Evolutionary conservation across 2,888 invertebrate species (phyloP).

Genomic region (Prenolepis imparis): DNA sequence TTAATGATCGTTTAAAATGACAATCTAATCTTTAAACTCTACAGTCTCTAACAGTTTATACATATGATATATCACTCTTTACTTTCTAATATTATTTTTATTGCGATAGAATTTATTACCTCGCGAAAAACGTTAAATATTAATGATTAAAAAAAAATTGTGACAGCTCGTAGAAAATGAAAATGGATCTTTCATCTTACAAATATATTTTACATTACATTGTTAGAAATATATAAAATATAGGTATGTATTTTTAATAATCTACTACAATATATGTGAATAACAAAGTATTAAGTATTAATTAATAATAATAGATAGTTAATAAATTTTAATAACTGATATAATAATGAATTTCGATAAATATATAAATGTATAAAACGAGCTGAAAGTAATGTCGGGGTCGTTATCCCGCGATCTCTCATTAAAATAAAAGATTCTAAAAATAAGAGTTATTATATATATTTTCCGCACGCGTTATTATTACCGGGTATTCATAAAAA

Average conservation of each 20-base stretch:
- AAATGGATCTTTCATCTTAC: neutral
- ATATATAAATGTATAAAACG: neutral
- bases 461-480: neutral
- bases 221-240: neutral
- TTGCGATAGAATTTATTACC: neutral
- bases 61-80: neutral
- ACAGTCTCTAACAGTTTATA: neutral
- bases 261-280: neutral
- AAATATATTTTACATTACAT: neutral
- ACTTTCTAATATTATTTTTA: neutral
- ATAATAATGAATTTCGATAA: neutral
- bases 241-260: neutral
- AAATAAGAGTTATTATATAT: neutral
- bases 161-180: neutral
- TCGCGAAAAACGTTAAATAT: neutral
- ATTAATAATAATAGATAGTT: neutral
- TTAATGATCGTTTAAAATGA: conserved; percentile 46
- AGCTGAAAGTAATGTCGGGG: neutral
- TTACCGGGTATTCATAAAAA: neutral
- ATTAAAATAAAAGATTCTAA: neutral
- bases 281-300: conserved; percentile 2
- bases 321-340: conserved; percentile 10
- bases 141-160: neutral
- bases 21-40: neutral
- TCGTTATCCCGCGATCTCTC: neutral